phyloP scores from a whole-genome alignment of 2,888 invertebrate species.

The Notocelia uddmanniana region DNA sequence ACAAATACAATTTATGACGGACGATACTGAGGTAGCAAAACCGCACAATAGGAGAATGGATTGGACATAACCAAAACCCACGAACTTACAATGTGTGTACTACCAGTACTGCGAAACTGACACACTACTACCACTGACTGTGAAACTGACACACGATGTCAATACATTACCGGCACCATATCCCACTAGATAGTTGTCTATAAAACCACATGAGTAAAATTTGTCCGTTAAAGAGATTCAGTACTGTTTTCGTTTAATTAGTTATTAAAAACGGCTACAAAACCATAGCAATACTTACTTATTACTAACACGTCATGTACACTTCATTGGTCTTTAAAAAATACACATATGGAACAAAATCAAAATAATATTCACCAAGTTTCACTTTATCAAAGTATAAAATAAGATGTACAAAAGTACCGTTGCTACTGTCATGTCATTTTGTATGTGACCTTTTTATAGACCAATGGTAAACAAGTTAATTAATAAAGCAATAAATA shows the following conservation, averaged over 20 bases:
- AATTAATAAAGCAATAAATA: conserved; percentile 1
- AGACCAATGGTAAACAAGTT: conserved; percentile 19
- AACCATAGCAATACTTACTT: conserved; percentile 11
- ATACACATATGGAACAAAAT: not conserved
- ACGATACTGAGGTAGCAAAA: no score
- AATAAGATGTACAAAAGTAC: not conserved
- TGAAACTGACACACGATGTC: no score
- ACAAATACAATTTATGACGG: no score
- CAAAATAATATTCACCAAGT: not conserved
- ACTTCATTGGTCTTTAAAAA: conserved; percentile 17
- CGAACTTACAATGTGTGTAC: no score
- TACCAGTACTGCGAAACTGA: not conserved
- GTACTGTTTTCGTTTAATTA: not conserved
- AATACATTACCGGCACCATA: not conserved
- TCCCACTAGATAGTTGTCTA: not conserved
- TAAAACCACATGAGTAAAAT: not conserved
- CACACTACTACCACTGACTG: not conserved
- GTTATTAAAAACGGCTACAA: not conserved
- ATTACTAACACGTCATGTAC: conserved; percentile 1
- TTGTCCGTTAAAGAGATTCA: conserved; percentile 12
- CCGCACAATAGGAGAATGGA: no score
- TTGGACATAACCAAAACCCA: no score
- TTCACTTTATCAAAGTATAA: no score
- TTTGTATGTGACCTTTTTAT: not conserved
- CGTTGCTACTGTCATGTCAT: not conserved